Evolutionary conservation across 2,888 invertebrate species (phyloP).

Genomic region (Ectobius pallidus): DNA sequence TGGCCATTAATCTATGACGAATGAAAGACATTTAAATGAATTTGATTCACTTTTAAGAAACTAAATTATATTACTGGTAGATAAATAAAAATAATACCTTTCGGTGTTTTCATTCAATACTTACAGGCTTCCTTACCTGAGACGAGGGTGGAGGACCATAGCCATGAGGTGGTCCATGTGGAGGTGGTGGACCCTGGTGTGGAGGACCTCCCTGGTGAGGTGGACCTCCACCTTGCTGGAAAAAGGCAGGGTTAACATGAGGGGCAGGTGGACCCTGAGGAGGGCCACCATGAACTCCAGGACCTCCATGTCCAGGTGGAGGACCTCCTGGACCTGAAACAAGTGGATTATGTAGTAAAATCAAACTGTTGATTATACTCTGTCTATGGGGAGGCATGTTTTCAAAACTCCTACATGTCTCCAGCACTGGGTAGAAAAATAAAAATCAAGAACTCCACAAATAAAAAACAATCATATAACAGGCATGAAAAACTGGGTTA

Average conservation of each 20-base stretch:
- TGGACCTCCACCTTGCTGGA: slow-evolving; percentile 75
- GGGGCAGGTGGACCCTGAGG: slow-evolving; percentile 80
- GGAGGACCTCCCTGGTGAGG: slow-evolving; percentile 60
- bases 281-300: slow-evolving; percentile 58
- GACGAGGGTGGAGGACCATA: slow-evolving; percentile 61
- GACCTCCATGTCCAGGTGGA: slow-evolving; percentile 60
- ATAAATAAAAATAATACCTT: too few relatives aligned
- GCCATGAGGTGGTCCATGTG: slow-evolving; percentile 61
- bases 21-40: too few relatives aligned
- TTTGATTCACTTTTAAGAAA: too few relatives aligned
- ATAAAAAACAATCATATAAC: too few relatives aligned
- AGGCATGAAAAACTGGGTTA: too few relatives aligned
- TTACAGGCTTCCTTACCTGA: slow-evolving; percentile 50
- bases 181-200: slow-evolving; percentile 60
- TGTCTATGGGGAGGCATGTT: background rate
- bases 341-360: slow-evolving; percentile 3
- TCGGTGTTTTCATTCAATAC: too few relatives aligned
- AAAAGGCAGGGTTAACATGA: slow-evolving; percentile 97
- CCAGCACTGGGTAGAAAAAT: background rate
- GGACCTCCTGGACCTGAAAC: slow-evolving; percentile 57
- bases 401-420: background rate
- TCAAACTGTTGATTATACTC: background rate
- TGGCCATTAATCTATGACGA: too few relatives aligned
- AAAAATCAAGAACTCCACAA: too few relatives aligned
- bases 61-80: too few relatives aligned